Evolutionary conservation across 2,888 invertebrate genomes (phyloP), one percentile per base, ranked within the genome.

Genomic region (Erynnis tages): DNA sequence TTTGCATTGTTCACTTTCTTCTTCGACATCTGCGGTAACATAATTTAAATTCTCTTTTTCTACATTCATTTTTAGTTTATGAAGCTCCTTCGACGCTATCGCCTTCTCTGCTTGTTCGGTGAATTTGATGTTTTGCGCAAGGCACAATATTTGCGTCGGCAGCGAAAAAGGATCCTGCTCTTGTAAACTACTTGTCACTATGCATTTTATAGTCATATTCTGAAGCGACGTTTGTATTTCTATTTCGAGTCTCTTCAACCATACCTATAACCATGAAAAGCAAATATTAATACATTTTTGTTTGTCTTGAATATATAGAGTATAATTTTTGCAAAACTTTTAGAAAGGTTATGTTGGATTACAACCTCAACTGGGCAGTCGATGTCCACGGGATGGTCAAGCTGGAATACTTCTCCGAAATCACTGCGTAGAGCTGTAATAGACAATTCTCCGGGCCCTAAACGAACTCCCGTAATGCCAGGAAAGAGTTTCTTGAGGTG

Each of bases 401-500:
- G 84, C 11, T 91, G 85, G 2, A 96, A 94, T 3, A 88, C 85
- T 82, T 96, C 96, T 1, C 94, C 95, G 71, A 95, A 92, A 17
- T 93, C 79, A 7, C 95, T 96, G 64, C 93, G 93, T 76, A 97
- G 93, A 1, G 94, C 93, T 1, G 91, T 88, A 49, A 95, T 92
- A 11, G 84, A 85, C 65, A 82, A 64, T 4, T 77, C 81, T 2
- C 73, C 80, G 0, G 88, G 87, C 1, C 86, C 93, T 63, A 97
- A 93, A 35, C 92, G 90, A 2, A 98, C 95, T 16, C 92, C 92
- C 53, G 95, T 93, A 50, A 97, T 94, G 1, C 97, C 97, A 21
- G 98, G 97, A 82, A 98, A 99, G 11, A 99, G 90, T 81, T 99
- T 99, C 79, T 97, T 97, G 60, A 99, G 91, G 78, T 99, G 99